Evolutionary conservation across 1,140 invertebrate genomes (phyloP).

Genomic region (Oedothorax gibbosus): DNA sequence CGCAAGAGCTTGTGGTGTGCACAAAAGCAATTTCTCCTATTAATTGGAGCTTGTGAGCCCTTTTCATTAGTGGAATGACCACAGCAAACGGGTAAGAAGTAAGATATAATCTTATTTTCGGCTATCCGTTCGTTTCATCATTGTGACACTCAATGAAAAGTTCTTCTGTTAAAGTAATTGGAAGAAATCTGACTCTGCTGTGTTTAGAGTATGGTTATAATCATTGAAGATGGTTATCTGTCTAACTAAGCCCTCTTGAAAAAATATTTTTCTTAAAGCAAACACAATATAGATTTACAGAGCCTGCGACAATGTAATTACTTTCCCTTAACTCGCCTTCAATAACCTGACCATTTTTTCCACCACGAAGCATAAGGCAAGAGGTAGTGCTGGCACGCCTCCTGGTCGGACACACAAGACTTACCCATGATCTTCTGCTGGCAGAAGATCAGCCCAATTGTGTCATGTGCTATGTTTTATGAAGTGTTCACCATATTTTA

Average conservation of each 20-base stretch:
- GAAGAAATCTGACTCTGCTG: slow-evolving; percentile 19
- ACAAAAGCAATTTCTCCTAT: too few relatives aligned
- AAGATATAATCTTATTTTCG: background rate
- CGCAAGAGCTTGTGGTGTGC: slow-evolving; percentile 8
- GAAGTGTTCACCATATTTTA: too few relatives aligned
- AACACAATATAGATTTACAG: too few relatives aligned
- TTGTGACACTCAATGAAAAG: slow-evolving; percentile 1
- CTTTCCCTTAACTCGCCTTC: too few relatives aligned
- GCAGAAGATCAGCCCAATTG: too few relatives aligned
- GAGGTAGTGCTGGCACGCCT: too few relatives aligned
- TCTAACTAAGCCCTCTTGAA: background rate
- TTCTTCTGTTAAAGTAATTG: background rate
- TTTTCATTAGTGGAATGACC: slow-evolving; percentile 4
- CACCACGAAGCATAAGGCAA: too few relatives aligned
- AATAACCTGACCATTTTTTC: too few relatives aligned
- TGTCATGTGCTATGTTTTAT: too few relatives aligned
- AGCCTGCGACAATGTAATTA: too few relatives aligned
- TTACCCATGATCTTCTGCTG: too few relatives aligned
- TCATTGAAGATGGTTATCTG: background rate
- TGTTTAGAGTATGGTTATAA: slow-evolving; percentile 5
- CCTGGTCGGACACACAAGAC: too few relatives aligned
- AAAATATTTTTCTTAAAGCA: background rate
- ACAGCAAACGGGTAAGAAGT: background rate
- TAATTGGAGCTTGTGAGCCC: background rate
- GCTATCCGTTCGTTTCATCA: slow-evolving; percentile 15